Base-by-base conservation (phyloP, 30 jellyfish, hydroid and myxozoan species). In the Cassiopea andromeda region DNA sequence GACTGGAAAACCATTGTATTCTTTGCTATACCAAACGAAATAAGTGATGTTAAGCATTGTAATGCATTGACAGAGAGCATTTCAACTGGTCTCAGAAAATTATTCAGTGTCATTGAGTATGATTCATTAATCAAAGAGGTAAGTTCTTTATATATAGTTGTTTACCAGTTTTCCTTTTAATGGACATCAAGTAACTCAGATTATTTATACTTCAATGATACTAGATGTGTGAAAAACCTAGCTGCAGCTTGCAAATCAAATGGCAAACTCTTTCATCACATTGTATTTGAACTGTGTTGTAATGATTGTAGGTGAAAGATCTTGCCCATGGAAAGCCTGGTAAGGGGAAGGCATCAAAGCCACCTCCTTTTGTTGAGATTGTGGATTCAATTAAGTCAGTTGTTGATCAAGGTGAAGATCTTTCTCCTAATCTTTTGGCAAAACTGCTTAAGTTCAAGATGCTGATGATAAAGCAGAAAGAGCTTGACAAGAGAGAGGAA, bases 361-460 rank as follows among this genome's bases (percentile, higher is more conserved):
- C 93, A 45, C 99, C 98, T 5, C 98, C 78, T 49, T 95, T 91
- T 73, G 72, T 84, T 66, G 99, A 95, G 84, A 83, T 95, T 47
- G 85, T 96, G 81, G 98, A 95, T 58, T 85, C 85, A 45, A 91
- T 88, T 15, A 92, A 92, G 84, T 16, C 46, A 8, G 58, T 79
- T n/a, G 44, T 95, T 60, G 99, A 95, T 10, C 97, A 86, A 77
- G 98, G 98, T 15, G 98, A 95, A 47, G 85, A 48, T 0, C 44
- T 95, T 16, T 71, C 98, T 5, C 85, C 97, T 7, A 38, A 83
- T 46, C 57, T 89, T 27, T 57, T 91, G 58, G 95, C 99, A 46
- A 87, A 91, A 64, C 89, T 95, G 27, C 18, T 95, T 44, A 95
- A 95, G 49, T 95, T 95, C 96, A 95, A 95, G 54, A 66, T 95